Base-by-base conservation (phyloP, 2,113 vertebrate genomes). In the Gopherus flavomarginatus region DNA sequence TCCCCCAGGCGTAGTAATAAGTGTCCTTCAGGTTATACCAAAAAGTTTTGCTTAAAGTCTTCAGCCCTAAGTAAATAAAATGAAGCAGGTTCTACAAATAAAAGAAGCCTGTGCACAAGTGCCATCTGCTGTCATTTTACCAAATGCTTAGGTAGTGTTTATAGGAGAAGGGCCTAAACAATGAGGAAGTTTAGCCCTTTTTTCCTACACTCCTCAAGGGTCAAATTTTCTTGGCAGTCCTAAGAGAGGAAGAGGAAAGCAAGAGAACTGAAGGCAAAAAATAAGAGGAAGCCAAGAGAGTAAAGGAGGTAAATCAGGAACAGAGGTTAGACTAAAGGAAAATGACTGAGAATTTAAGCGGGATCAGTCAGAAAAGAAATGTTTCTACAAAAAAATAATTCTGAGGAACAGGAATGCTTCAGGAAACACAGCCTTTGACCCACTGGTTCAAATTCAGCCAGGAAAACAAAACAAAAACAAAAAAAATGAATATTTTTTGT, bases 81-180 rank as follows among this genome's bases (percentile, higher is more conserved):
- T 89, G 81, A 95, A 87, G 52, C 2, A 1, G 4, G 42, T 83
- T 81, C 47, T 90, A 81, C 31, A 72, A 93, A 29, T 11, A 89
- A 85, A 62, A 78, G 53, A 96, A 95, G 95, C 59, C 35, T 85
- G 62, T 27, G 13, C 81, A 80, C 77, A 91, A 88, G 79, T 89
- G 85, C 56, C 83, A 94, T 52, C 90, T 94, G 89, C 86, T 94
- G 85, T n/a, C 84, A 94, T 78, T 80, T 62, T 38, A 86, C 50
- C 81, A 90, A 19, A 53, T 75, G 75, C 44, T 92, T 47, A 94
- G 22, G 82, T 5, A 92, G 26, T 52, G 44, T 38, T 94, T 88
- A 59, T 5, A 16, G 24, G n/a, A 79, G 44, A 62, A 87, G 87
- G 89, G 75, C 82, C 82, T 94, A 93, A 11, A 89, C 72, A 86